Percentiles rank a stretch among this genome's conserved stretches.
These are phyloP conservation scores for Watsonalla cultraria DNA, from an alignment of 2,888 invertebrate genomes.

Conservation along the genomic window DNA sequence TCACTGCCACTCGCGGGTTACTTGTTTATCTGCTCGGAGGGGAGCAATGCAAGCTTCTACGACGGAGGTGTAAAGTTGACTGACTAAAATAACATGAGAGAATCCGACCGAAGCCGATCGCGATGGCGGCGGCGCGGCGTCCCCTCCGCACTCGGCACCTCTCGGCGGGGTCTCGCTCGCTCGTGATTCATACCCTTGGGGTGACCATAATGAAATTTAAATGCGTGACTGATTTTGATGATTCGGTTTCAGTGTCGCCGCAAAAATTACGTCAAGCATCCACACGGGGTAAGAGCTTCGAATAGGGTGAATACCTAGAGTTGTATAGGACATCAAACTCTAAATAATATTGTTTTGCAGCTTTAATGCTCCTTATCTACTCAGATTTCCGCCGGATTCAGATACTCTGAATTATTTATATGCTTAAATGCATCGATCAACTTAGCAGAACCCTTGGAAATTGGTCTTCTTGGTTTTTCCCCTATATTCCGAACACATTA, in stretches of 20 bases:
- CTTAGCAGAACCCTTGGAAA: too few species aligned
- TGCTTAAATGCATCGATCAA: too few species aligned
- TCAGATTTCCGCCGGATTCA: too few species aligned
- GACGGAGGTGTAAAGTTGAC: conserved; percentile 51
- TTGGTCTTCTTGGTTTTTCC: too few species aligned
- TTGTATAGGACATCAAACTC: too few species aligned
- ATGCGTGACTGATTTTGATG: neutral
- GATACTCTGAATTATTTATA: too few species aligned
- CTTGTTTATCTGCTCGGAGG: conserved; percentile 38
- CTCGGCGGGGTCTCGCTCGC: conserved; percentile 9
- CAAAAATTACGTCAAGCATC: too few species aligned
- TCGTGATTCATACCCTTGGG: conserved; percentile 40
- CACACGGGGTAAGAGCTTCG: too few species aligned
- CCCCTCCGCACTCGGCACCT: conserved; percentile 18
- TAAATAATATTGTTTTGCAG: too few species aligned
- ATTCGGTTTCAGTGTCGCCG: neutral
- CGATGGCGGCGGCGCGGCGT: conserved; percentile 65
- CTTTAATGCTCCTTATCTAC: too few species aligned
- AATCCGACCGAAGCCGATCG: conserved; percentile 10
- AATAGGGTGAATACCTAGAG: too few species aligned
- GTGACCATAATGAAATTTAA: conserved; percentile 23
- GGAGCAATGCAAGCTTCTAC: conserved; percentile 26
- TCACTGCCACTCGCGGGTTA: conserved; percentile 61
- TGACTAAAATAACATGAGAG: conserved; percentile 40
- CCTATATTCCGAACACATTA: too few species aligned